A percentile compares a stretch with the other conserved stretches of the same genome.
Conservation (phyloP, 2,797 vertebrate genomes). For the Benthosema pterotum region DNA sequence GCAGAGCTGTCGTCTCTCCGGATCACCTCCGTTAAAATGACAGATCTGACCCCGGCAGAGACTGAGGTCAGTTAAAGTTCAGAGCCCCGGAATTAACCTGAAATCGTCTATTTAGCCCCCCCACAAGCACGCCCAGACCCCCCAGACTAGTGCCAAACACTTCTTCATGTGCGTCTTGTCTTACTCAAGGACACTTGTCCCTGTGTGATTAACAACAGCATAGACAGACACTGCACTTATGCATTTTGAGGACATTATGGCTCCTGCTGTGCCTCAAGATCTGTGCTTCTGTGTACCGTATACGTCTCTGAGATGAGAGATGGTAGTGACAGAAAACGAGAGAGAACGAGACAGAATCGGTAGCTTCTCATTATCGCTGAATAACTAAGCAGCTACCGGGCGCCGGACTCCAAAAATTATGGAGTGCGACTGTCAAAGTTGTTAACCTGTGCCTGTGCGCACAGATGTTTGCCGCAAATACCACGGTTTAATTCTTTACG, state of each 20-base stretch:
- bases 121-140: no score
- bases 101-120: conserved; percentile 1
- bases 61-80: conserved; percentile 64
- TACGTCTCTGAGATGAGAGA: conserved; percentile 12
- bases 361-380: conserved; percentile 69
- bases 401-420: conserved; percentile 62
- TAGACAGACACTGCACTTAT: no score
- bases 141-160: conserved; percentile 23
- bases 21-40: conserved; percentile 66
- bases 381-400: conserved; percentile 57
- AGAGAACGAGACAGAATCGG: conserved; percentile 22
- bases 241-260: not conserved
- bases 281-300: conserved; percentile 28
- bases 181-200: conserved; percentile 7
- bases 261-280: conserved; percentile 27
- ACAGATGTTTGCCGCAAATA: conserved; percentile 63
- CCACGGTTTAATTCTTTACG: not conserved
- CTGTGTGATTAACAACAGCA: not conserved
- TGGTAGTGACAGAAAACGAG: not conserved
- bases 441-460: conserved; percentile 51
- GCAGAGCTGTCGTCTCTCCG: conserved; percentile 43
- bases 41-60: conserved; percentile 45
- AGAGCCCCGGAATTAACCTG: conserved; percentile 31
- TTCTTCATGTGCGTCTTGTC: conserved; percentile 19
- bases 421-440: conserved; percentile 68